Evolutionary conservation across 1,140 invertebrate genomes (phyloP).

Genomic region (Drosophila mojavensis): DNA sequence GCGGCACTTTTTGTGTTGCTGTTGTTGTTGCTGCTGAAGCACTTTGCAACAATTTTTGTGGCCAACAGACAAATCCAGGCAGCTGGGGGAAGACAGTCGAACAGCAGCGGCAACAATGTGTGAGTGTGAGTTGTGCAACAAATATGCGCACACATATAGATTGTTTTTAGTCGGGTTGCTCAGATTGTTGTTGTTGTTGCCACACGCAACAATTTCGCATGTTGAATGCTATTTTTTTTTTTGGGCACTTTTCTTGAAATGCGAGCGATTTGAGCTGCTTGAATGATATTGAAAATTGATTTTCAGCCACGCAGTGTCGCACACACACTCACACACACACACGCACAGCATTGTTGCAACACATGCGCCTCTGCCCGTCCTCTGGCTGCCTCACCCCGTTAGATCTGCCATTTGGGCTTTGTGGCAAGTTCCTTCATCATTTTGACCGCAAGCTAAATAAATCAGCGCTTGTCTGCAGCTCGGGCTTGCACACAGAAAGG

Average conservation of each 20-base stretch:
- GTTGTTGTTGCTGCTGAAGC: constrained; percentile 16
- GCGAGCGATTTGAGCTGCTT: constrained; percentile 17
- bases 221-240: not conserved
- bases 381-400: constrained; percentile 19
- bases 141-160: not conserved
- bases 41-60: constrained; percentile 54
- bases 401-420: constrained; percentile 38
- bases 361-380: not conserved
- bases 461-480: constrained; percentile 74
- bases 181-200: constrained; percentile 3
- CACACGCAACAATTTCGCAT: constrained; percentile 46
- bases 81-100: constrained; percentile 3
- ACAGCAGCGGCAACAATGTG: constrained; percentile 27
- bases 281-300: constrained; percentile 70
- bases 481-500: constrained; percentile 13
- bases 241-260: not conserved
- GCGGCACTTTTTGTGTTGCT: constrained; percentile 38
- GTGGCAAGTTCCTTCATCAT: constrained; percentile 69
- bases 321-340: not conserved
- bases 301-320: constrained; percentile 29
- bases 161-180: not conserved
- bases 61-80: constrained; percentile 38
- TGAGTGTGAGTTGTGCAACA: constrained; percentile 18
- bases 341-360: not conserved
- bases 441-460: constrained; percentile 75